A percentile compares a stretch with the other conserved stretches of the same genome.
phyloP scores from a whole-genome alignment of 2,888 invertebrate genomes.

The Neelides folsomi region DNA sequence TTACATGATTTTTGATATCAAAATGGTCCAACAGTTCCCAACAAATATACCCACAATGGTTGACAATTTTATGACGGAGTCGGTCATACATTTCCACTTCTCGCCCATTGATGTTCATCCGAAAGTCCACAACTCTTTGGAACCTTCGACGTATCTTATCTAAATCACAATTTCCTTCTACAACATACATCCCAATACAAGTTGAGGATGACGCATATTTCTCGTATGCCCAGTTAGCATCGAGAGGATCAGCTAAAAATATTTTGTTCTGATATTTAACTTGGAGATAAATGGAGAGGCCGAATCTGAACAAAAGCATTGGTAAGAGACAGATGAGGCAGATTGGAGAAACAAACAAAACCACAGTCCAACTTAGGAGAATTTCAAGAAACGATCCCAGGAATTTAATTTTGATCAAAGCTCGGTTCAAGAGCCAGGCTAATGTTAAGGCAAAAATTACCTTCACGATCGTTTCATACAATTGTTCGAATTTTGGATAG shows the following conservation, averaged over 20 bases:
- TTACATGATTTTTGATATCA: neutral
- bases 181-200: conserved; percentile 15
- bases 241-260: neutral
- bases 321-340: no score
- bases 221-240: conserved; percentile 22
- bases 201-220: conserved; percentile 13
- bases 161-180: conserved; percentile 18
- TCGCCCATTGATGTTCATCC: conserved; percentile 11
- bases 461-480: no score
- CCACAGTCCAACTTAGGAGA: no score
- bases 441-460: no score
- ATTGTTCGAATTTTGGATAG: no score
- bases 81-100: conserved; percentile 16
- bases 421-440: no score
- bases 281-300: no score
- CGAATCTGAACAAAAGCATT: no score
- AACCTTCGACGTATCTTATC: conserved; percentile 13
- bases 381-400: no score
- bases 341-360: no score
- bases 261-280: no score
- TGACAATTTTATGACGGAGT: conserved; percentile 1
- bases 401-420: no score
- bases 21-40: conserved; percentile 13
- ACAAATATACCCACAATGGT: conserved; percentile 15
- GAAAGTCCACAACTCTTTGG: conserved; percentile 3